Percentiles rank a stretch among this genome's conserved stretches.
These are phyloP conservation scores for Tapirus indicus DNA, from an alignment of 2,797 vertebrate species.

Conservation along the genomic window DNA sequence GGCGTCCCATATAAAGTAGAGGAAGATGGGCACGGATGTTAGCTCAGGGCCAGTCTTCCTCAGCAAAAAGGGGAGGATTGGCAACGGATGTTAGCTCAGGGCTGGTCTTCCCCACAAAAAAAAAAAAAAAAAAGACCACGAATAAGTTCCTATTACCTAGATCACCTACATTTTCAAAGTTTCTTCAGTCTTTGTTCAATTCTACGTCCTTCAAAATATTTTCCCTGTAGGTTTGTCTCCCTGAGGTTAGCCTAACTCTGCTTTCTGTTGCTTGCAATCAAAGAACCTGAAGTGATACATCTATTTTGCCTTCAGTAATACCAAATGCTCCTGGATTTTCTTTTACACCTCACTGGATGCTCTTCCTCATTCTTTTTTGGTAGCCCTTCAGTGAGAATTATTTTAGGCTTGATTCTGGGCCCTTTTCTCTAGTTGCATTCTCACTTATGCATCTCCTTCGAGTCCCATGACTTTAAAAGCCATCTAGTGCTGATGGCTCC, in stretches of 20 bases:
- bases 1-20: too few species aligned
- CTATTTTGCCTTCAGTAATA: not conserved
- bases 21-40: too few species aligned
- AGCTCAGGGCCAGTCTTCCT: too few species aligned
- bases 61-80: too few species aligned
- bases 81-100: too few species aligned
- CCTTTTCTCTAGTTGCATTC: not conserved
- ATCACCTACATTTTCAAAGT: not conserved
- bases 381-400: not conserved
- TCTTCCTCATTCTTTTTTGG: not conserved
- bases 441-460: not conserved
- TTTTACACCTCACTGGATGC: not conserved
- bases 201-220: not conserved
- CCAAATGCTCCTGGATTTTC: not conserved
- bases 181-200: not conserved
- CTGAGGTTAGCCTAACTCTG: not conserved
- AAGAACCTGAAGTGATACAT: not conserved
- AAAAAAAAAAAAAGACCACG: too few species aligned
- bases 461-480: not conserved
- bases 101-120: too few species aligned
- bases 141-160: not conserved
- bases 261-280: not conserved
- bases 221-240: not conserved
- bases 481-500: not conserved
- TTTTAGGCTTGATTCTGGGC: not conserved